Evolutionary conservation across 2,888 invertebrate genomes (phyloP).

Genomic region (Elysia crispata): DNA sequence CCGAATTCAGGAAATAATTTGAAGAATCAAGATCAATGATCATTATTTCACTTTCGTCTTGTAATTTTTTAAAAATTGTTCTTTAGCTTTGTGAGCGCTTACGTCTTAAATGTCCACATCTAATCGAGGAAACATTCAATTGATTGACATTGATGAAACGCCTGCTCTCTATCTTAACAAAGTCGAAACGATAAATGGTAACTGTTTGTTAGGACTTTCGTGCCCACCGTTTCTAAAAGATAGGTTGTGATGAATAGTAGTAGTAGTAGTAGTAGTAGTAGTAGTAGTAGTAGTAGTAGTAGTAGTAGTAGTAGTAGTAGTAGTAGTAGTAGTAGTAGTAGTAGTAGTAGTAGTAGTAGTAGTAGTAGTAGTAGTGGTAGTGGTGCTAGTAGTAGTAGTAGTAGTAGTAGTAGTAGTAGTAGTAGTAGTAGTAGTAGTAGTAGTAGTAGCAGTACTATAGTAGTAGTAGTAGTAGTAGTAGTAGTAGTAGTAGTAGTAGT

Average conservation of each 20-base stretch:
- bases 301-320: slow-evolving; percentile 38
- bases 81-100: too few relatives aligned
- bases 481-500: slow-evolving; percentile 20
- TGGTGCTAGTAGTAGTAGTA: slow-evolving; percentile 34
- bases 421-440: slow-evolving; percentile 37
- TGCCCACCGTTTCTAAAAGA: too few relatives aligned
- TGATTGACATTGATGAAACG: too few relatives aligned
- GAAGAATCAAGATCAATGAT: too few relatives aligned
- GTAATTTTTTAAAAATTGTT: too few relatives aligned
- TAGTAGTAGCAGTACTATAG: slow-evolving; percentile 36
- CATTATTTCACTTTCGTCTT: too few relatives aligned
- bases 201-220: too few relatives aligned
- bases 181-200: too few relatives aligned
- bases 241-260: slow-evolving; percentile 35
- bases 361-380: slow-evolving; percentile 36
- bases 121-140: too few relatives aligned
- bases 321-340: slow-evolving; percentile 37
- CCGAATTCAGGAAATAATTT: too few relatives aligned
- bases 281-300: slow-evolving; percentile 42
- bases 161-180: too few relatives aligned
- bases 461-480: slow-evolving; percentile 36
- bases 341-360: slow-evolving; percentile 31
- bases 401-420: slow-evolving; percentile 41
- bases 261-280: slow-evolving; percentile 42
- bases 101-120: too few relatives aligned